Evolutionary conservation across 2,888 invertebrate genomes (phyloP), one percentile per base, ranked within the genome.

Genomic region (Catocala fraxini): DNA sequence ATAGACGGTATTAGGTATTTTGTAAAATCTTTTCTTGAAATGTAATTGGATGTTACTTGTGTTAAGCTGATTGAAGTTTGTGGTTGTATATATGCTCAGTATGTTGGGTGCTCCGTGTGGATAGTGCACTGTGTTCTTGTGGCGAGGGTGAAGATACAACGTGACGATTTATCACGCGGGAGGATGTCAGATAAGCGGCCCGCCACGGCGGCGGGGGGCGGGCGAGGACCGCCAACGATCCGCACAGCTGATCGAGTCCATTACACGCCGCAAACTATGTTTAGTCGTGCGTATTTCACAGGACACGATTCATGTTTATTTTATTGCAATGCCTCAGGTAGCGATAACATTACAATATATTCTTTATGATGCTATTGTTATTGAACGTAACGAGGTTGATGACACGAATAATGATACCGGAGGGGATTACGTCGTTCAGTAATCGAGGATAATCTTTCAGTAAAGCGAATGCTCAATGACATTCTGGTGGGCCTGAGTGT

Each of bases 141-240:
- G 79, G 80, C 76, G 81, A 82, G 84, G 84, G 85, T 83, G 85
- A 81, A 78, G 80, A 88, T 87, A 89, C 87, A 86, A 80, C 81
- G 73, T 77, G 84, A 82, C 83, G 86, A 92, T 92, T 89, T 90
- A 92, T 92, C 89, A 91, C 85, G 69, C 79, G 82, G 82, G 85
- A 85, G 86, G 84, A 83, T 80, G 84, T 76, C 83, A 86, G 89
- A 89, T 89, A 90, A 90, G 88, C 83, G 80, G 76, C 75, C 71
- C 79, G 69, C 70, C 59, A 60, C 65, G 68, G 70, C 62, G 75
- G n/a, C n/a, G 71, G 63, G 72, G 71, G 77, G 67, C 72, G 75
- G 65, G 71, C n/a, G 45, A 13, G 63, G 69, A 65, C 60, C 71
- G 65, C 71, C 70, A 75, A 75, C 79, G 69, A 74, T 75, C 63